These are phyloP conservation scores for Merluccius polli DNA, from an alignment of 2,797 vertebrate genomes.

Conservation along the genomic window DNA sequence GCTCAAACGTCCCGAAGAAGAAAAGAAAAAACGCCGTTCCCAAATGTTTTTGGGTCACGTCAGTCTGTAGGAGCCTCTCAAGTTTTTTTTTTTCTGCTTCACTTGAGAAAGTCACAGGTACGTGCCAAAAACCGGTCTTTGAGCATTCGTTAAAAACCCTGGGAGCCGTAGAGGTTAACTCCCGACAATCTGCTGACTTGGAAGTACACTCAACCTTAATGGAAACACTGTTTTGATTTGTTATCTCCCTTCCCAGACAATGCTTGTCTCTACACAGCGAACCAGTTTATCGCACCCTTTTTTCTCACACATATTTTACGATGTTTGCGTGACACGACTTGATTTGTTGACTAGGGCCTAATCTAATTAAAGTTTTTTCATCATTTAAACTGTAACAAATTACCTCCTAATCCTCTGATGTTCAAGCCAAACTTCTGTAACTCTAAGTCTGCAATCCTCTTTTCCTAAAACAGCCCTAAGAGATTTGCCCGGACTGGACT, in stretches of 20 bases:
- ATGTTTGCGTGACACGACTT: constrained; percentile 26
- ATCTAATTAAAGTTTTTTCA: constrained; percentile 43
- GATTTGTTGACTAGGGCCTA: constrained; percentile 47
- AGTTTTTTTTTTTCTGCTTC: constrained; percentile 39
- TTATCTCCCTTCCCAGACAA: background rate
- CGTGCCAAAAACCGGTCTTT: constrained; percentile 51
- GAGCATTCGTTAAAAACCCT: constrained; percentile 29
- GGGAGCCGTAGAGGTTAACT: constrained; percentile 46
- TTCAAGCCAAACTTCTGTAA: constrained; percentile 59
- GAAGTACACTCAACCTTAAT: constrained; percentile 27
- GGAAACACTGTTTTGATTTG: background rate
- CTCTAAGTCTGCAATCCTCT: constrained; percentile 20
- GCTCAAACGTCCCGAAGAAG: constrained; percentile 52
- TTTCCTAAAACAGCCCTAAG: constrained; percentile 7
- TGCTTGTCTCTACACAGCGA: constrained; percentile 1
- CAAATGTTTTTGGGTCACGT: constrained; percentile 28
- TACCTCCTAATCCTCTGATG: constrained; percentile 58
- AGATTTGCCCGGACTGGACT: constrained; percentile 21
- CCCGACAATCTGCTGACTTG: constrained; percentile 54
- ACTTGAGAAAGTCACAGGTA: constrained; percentile 54
- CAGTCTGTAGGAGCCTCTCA: constrained; percentile 38
- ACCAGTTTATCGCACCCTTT: constrained; percentile 48
- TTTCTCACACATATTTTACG: constrained; percentile 36
- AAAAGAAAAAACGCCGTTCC: constrained; percentile 43
- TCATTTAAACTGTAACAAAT: constrained; percentile 55